Evolutionary conservation across 30 jellyfish, hydroid and myxozoan genomes (phyloP).

Genomic region (Aurelia sp.): DNA sequence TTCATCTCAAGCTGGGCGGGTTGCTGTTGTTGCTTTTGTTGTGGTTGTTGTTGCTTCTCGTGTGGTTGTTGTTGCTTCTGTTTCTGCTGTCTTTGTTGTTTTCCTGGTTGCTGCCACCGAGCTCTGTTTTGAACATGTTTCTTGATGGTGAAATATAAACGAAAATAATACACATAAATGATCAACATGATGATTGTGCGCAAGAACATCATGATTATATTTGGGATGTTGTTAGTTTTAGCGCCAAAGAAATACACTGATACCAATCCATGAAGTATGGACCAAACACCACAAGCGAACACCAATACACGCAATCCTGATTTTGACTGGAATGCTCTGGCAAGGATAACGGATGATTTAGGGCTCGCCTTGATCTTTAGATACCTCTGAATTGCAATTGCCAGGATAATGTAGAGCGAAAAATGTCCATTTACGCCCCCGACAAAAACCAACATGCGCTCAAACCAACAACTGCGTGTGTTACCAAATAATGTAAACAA

Average conservation of each 20-base stretch:
- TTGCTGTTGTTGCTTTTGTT: too few species aligned
- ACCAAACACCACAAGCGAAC: background rate
- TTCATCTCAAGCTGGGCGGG: background rate
- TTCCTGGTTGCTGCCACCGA: background rate
- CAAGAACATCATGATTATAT: slow-evolving; percentile 21
- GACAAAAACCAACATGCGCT: slow-evolving; percentile 10
- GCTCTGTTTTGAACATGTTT: background rate
- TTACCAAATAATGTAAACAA: background rate
- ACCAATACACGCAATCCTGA: background rate
- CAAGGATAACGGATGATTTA: background rate
- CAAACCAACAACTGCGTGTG: slow-evolving; percentile 14
- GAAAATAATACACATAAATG: slow-evolving; percentile 7
- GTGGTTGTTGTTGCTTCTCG: too few species aligned
- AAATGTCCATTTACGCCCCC: slow-evolving; percentile 37
- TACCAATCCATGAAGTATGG: slow-evolving; percentile 32
- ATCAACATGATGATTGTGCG: background rate
- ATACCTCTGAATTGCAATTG: slow-evolving; percentile 41
- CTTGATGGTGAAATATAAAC: slow-evolving; percentile 14
- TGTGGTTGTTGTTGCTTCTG: background rate
- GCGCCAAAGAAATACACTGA: slow-evolving; percentile 25
- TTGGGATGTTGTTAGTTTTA: background rate
- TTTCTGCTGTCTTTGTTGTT: background rate
- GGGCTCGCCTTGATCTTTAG: background rate
- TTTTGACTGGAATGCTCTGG: background rate
- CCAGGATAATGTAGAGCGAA: slow-evolving; percentile 28